Evolutionary conservation across 23 tunicate genomes (phyloP), one percentile per base, ranked within the genome.

Genomic region (Styela clava): DNA sequence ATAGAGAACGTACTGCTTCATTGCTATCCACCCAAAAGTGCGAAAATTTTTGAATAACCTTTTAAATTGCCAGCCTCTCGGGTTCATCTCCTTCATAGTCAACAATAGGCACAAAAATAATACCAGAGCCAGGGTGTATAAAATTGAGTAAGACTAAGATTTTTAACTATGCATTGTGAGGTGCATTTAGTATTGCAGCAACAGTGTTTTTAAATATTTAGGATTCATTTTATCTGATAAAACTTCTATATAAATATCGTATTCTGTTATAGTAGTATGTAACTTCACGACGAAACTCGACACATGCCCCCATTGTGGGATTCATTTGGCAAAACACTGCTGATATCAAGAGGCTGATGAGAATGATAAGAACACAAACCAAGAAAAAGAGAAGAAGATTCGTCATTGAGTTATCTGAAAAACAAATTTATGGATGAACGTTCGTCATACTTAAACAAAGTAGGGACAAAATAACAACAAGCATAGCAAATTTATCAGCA

Each of bases 361-460:
- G 33, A 29, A 76, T 44, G 0, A 76, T 76, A 16, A 76, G 24
- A 12, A 44, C 31, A 76, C 81, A 76, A 29, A 76, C 44, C 31
- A 76, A 64, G 44, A 76, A 36, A 24, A 76, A 76, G 26, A 76
- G 65, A 23, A 76, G 33, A 24, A 76, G 31, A 44, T 76, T 76
- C 29, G 81, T 24, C 18, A 64, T 44, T 76, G 81, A 51, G 81
- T 52, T 76, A 76, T 76, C 81, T 76, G 65, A 22, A 76, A 24
- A 44, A 18, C 31, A 31, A n/a, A n/a, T n/a, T n/a, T n/a, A n/a
- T n/a, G n/a, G n/a, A 61, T 21, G 22, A 61, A 61, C 1, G n/a
- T 21, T 61, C 0, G n/a, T 61, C 22, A 21, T 21, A 61, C n/a
- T 61, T 0, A 61, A 22, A 21, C n/a, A 61, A 21, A 61, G 64